Percentiles rank a stretch among this genome's conserved stretches.
Conservation (phyloP, 2,113 vertebrate genomes). For the Fulmarus glacialis region DNA sequence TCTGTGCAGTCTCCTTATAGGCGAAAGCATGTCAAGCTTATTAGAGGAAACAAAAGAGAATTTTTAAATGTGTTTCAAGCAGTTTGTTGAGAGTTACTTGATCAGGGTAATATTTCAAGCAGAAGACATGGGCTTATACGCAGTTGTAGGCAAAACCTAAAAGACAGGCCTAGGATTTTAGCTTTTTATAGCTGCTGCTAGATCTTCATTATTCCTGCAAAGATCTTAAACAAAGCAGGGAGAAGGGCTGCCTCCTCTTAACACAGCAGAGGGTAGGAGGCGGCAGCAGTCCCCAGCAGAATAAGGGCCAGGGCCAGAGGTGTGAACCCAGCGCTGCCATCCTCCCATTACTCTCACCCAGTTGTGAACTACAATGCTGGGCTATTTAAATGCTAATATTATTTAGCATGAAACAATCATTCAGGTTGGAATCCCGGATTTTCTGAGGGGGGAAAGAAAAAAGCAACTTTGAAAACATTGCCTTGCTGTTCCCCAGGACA, state of each 20-base stretch:
- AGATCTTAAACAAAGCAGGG: not conserved
- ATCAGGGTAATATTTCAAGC: not conserved
- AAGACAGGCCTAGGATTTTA: not conserved
- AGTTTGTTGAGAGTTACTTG: not conserved
- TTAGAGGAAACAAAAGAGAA: conserved; percentile 5
- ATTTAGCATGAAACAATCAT: conserved; percentile 50
- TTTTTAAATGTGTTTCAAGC: not conserved
- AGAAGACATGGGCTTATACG: not conserved
- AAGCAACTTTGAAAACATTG: conserved; percentile 13
- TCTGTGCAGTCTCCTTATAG: not conserved
- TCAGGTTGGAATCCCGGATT: conserved; percentile 55
- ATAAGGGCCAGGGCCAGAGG: conserved; percentile 15
- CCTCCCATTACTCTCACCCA: conserved; percentile 60
- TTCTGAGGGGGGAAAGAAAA: not conserved
- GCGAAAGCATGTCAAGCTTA: not conserved
- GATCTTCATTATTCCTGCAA: not conserved
- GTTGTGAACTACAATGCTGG: conserved; percentile 53
- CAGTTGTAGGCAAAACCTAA: not conserved
- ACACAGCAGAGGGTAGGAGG: not conserved
- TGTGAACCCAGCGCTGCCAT: conserved; percentile 35
- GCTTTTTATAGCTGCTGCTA: not conserved
- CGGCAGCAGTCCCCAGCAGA: not conserved
- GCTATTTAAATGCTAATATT: conserved; percentile 70
- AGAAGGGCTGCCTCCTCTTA: not conserved
- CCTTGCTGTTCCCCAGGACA: not conserved